These are phyloP conservation scores for Zeugodacus cucurbitae DNA, from an alignment of 1,140 invertebrate genomes.

Conservation along the genomic window DNA sequence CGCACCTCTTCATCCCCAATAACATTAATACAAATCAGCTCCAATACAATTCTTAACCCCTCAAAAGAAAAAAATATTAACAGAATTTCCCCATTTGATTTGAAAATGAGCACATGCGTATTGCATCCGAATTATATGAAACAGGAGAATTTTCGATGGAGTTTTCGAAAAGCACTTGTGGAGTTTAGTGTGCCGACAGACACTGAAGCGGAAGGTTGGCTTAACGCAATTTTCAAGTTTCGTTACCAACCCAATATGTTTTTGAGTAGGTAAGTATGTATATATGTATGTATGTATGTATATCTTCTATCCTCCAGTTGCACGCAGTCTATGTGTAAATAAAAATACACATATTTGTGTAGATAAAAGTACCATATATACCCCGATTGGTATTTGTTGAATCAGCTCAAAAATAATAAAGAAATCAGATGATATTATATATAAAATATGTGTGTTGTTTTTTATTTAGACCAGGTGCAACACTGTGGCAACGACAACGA, in stretches of 20 bases:
- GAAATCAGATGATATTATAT: not conserved
- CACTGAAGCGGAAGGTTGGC: not conserved
- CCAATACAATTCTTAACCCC: not conserved
- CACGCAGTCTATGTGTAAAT: not conserved
- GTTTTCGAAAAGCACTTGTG: constrained; percentile 26
- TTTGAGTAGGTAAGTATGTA: not conserved
- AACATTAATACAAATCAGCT: not conserved
- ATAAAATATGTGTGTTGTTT: not conserved
- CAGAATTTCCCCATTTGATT: not conserved
- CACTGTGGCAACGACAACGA: not conserved
- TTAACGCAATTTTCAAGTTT: not conserved
- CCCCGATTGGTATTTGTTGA: too few species aligned
- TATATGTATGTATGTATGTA: not conserved
- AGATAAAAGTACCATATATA: too few species aligned
- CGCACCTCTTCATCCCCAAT: not conserved
- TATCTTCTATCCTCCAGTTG: not conserved
- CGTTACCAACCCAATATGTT: too few species aligned
- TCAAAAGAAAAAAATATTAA: not conserved
- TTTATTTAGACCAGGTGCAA: not conserved
- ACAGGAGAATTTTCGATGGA: not conserved
- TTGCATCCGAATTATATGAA: not conserved
- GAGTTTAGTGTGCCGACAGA: not conserved
- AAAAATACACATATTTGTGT: too few species aligned
- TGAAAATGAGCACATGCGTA: not conserved
- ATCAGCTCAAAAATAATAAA: too few species aligned